Percentiles rank a stretch among this genome's conserved stretches.
These are phyloP conservation scores for Scaptomyza polygonia DNA, from an alignment of 2,888 invertebrate species.

Conservation along the genomic window DNA sequence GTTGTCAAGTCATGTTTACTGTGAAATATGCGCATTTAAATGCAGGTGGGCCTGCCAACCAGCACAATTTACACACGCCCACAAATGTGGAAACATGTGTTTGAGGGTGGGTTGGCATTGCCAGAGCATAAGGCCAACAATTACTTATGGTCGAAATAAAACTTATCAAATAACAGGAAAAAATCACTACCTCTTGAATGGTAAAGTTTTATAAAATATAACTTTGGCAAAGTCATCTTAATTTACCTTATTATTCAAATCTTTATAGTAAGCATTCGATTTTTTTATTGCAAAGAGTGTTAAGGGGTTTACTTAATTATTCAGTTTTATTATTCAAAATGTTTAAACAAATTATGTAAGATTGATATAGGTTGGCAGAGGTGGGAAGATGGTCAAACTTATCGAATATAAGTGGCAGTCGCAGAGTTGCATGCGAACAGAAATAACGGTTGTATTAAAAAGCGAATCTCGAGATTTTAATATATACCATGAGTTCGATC, in stretches of 20 bases:
- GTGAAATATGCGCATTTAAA: slow-evolving; percentile 80
- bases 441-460: too few relatives aligned
- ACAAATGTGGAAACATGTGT: slow-evolving; percentile 3
- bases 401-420: too few relatives aligned
- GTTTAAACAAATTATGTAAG: too few relatives aligned
- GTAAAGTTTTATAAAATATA: background rate
- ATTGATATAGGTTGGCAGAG: too few relatives aligned
- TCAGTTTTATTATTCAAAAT: too few relatives aligned
- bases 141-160: background rate
- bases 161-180: background rate
- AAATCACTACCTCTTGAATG: background rate
- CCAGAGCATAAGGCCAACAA: background rate
- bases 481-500: too few relatives aligned
- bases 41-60: slow-evolving; percentile 41
- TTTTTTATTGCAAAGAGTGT: background rate
- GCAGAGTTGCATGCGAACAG: too few relatives aligned
- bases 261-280: background rate
- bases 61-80: slow-evolving; percentile 25
- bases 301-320: background rate
- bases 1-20: slow-evolving; percentile 82
- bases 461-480: too few relatives aligned
- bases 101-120: background rate
- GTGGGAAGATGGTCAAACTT: too few relatives aligned
- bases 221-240: background rate
- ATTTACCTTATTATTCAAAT: background rate